phyloP scores from a whole-genome alignment of 2,113 vertebrate genomes.

The Toxotes jaculatrix region DNA sequence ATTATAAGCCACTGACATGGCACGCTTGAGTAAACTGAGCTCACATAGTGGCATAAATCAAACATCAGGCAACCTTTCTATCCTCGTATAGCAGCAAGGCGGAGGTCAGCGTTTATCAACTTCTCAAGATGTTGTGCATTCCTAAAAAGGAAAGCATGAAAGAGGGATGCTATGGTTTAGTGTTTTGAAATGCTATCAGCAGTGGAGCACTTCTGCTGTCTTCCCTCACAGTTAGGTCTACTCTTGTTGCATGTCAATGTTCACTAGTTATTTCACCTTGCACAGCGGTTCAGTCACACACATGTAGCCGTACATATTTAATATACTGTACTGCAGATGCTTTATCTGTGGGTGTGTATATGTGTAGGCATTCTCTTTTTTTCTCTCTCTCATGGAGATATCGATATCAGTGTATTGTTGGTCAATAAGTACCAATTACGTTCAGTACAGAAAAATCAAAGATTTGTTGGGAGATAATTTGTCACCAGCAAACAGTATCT shows the following conservation, averaged over 20 bases:
- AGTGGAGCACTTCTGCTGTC: conserved; percentile 22
- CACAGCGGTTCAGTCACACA: conserved; percentile 18
- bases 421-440: neutral
- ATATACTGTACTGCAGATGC: neutral
- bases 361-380: neutral
- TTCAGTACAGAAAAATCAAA: neutral
- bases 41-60: conserved; percentile 4
- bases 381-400: neutral
- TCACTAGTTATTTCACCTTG: conserved; percentile 14
- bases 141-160: conserved; percentile 22
- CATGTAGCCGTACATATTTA: neutral
- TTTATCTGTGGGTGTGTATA: neutral
- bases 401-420: neutral
- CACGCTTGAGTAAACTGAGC: conserved; percentile 24
- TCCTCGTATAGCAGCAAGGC: neutral
- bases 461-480: neutral
- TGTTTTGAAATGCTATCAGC: conserved; percentile 47
- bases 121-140: conserved; percentile 20
- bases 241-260: conserved; percentile 22
- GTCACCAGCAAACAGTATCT: neutral
- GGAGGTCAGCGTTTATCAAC: conserved; percentile 27
- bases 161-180: conserved; percentile 11
- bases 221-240: conserved; percentile 6
- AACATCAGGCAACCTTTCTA: conserved; percentile 1
- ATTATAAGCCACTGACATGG: conserved; percentile 6